Base-by-base conservation (phyloP, 2,797 vertebrate genomes). In the Enteromius treurensis region DNA sequence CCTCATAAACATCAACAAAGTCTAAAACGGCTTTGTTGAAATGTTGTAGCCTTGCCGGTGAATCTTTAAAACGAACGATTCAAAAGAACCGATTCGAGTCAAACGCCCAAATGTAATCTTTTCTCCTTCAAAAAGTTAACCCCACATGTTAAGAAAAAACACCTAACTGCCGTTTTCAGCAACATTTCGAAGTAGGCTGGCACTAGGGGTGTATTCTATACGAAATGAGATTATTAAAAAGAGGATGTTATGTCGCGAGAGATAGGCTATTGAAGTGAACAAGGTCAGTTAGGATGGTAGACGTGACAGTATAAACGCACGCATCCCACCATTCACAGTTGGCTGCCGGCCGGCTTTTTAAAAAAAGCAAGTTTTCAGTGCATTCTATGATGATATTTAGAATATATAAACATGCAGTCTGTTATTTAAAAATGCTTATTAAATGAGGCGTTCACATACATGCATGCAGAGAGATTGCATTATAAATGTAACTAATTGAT, bases 251-350 rank as follows among this genome's bases (percentile, higher is more conserved):
- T 77, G 64, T 77, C 81, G 77, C 53, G 76, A 40, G 14, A 77
- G 78, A 82, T 85, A 82, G 34, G 14, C 45, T 14, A 26, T 42
- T 9, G 34, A 42, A 70, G 37, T 64, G 77, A 76, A 69, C 85
- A 69, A 80, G 82, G 86, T 83, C 85, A 83, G 69, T 45, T 42
- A 37, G 58, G 19, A 34, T 73, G 68, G 84, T 60, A 86, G 88
- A 91, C 89, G 88, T 89, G 90, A 86, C 82, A 51, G 14, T 5
- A 19, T 55, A 62, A 90, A 89, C 86, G 86, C 85, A 69, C 84
- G 64, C 88, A 62, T 76, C 77, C 34, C 70, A 32, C 17, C 14
- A 23, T 26, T 26, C 42, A 55, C 1, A 13, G 55, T 19, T 37
- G 40, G 3, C 23, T 23, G 19, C 5, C 62, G 26, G n/a, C 40